Conservation (phyloP, 2,888 invertebrate species). For the Drosophila mercatorum region DNA sequence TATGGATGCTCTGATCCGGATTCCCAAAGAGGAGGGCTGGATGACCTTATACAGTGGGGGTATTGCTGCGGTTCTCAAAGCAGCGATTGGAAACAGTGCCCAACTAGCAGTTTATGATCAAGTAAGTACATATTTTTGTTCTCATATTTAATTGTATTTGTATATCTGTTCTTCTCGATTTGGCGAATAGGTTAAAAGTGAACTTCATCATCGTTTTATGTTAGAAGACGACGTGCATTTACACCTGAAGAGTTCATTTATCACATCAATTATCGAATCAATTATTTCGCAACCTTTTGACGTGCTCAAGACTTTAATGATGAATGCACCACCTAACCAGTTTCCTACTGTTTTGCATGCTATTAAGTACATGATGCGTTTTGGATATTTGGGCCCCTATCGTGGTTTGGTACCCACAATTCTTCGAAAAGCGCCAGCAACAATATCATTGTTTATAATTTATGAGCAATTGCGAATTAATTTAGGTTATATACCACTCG, state of each 20-base stretch:
- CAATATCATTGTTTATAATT: constrained; percentile 42
- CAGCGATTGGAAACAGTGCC: constrained; percentile 43
- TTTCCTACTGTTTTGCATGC: constrained; percentile 17
- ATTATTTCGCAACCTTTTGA: constrained; percentile 51
- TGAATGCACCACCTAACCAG: constrained; percentile 39
- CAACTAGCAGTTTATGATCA: constrained; percentile 59
- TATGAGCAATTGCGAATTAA: constrained; percentile 55
- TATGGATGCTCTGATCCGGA: constrained; percentile 39
- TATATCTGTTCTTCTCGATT: neutral
- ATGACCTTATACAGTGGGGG: constrained; percentile 45
- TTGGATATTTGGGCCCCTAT: constrained; percentile 44
- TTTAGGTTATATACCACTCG: constrained; percentile 33
- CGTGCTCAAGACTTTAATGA: constrained; percentile 53
- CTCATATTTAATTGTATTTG: neutral
- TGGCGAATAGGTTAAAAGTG: constrained; percentile 34
- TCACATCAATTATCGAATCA: constrained; percentile 42
- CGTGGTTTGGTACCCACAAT: constrained; percentile 47
- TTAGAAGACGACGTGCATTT: constrained; percentile 33
- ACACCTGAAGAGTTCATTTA: constrained; percentile 45
- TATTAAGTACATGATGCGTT: constrained; percentile 39
- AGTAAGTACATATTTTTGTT: constrained; percentile 16
- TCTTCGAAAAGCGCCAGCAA: constrained; percentile 47
- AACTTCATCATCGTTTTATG: constrained; percentile 14
- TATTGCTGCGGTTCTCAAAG: constrained; percentile 36
- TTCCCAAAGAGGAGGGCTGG: constrained; percentile 50